Evolutionary conservation across 1,140 invertebrate species (phyloP).

Genomic region (Heliconius hermathena): DNA sequence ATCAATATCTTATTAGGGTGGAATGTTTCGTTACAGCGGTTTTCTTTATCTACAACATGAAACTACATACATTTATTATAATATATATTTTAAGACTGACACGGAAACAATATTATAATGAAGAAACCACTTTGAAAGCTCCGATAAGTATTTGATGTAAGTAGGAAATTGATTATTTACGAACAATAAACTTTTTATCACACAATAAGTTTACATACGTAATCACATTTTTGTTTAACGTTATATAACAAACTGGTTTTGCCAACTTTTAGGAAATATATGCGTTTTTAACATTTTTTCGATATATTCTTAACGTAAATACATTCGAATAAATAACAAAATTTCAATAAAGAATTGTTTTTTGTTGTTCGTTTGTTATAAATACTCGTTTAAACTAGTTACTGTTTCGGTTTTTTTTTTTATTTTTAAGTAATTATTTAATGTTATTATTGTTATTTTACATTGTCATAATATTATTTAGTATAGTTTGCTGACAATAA

Average conservation of each 20-base stretch:
- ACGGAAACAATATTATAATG: not conserved
- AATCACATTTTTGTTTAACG: not conserved
- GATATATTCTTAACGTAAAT: not conserved
- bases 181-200: constrained; percentile 1
- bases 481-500: too few species aligned
- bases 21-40: too few species aligned
- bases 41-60: too few species aligned
- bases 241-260: constrained; percentile 3
- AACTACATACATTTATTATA: not conserved
- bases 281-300: not conserved
- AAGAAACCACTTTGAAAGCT: not conserved
- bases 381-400: not conserved
- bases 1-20: too few species aligned
- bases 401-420: not conserved
- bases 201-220: constrained; percentile 3
- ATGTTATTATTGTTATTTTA: not conserved
- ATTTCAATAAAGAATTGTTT: not conserved
- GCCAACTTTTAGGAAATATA: constrained; percentile 3
- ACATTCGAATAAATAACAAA: not conserved
- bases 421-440: not conserved
- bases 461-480: too few species aligned
- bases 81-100: not conserved
- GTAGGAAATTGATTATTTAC: not conserved
- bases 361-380: not conserved
- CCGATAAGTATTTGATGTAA: not conserved